These are phyloP conservation scores for Hydropotes inermis DNA, from an alignment of 2,113 vertebrate genomes.

Conservation along the genomic window DNA sequence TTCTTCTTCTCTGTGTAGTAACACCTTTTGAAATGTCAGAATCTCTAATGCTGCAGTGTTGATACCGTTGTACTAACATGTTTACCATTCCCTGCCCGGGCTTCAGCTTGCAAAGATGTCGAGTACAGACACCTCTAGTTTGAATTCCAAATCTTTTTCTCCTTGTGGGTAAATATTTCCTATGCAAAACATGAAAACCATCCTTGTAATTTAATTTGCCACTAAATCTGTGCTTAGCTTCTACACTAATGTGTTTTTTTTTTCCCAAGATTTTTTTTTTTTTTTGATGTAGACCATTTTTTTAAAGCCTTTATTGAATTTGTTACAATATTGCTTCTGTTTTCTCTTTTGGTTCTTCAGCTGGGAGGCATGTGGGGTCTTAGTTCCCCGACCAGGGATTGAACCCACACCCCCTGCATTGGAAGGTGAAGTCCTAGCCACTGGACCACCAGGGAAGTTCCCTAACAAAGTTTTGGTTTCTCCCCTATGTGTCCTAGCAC, in stretches of 20 bases:
- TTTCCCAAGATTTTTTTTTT: background rate
- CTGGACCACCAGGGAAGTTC: background rate
- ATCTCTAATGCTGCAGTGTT: background rate
- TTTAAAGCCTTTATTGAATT: background rate
- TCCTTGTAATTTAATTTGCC: background rate
- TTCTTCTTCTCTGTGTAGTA: conserved; percentile 33
- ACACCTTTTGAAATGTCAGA: conserved; percentile 68
- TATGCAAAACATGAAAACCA: background rate
- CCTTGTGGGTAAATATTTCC: conserved; percentile 34
- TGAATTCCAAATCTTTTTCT: conserved; percentile 46
- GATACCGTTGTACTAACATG: conserved; percentile 20
- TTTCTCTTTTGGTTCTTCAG: background rate
- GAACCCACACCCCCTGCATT: background rate
- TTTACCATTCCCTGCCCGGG: background rate
- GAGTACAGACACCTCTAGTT: background rate
- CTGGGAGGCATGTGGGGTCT: background rate
- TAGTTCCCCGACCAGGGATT: background rate
- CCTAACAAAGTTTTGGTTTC: background rate
- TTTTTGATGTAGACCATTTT: background rate
- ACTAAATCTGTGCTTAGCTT: background rate
- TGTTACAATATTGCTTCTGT: background rate
- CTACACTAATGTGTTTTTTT: background rate
- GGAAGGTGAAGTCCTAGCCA: background rate
- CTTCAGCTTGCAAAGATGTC: background rate
- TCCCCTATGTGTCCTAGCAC: background rate